These are phyloP conservation scores for Rostratula benghalensis DNA, from an alignment of 2,113 vertebrate species.

Conservation along the genomic window DNA sequence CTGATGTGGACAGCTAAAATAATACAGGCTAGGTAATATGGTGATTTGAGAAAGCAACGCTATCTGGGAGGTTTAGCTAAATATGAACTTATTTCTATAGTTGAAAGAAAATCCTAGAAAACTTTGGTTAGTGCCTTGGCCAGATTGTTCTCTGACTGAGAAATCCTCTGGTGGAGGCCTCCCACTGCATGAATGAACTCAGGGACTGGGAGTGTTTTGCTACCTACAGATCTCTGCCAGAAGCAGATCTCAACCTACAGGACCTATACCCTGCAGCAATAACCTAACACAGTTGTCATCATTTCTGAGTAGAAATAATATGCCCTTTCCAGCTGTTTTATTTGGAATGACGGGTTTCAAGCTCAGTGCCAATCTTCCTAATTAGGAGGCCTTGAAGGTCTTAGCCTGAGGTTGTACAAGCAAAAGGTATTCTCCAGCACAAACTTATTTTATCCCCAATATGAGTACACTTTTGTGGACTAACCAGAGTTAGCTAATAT, in stretches of 20 bases:
- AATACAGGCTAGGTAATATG: neutral
- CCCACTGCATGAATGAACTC: neutral
- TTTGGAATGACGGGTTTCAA: conserved; percentile 57
- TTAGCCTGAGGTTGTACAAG: conserved; percentile 66
- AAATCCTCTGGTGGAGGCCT: neutral
- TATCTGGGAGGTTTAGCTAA: neutral
- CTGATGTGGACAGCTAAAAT: neutral
- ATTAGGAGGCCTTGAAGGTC: conserved; percentile 73
- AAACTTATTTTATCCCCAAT: conserved; percentile 60
- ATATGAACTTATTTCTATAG: neutral
- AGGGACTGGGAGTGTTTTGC: neutral
- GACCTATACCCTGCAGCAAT: neutral
- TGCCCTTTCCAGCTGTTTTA: conserved; percentile 39
- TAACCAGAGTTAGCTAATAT: conserved; percentile 60
- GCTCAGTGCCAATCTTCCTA: conserved; percentile 65
- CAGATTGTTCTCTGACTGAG: neutral
- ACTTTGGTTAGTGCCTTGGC: neutral
- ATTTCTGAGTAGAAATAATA: neutral
- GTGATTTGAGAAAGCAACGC: neutral
- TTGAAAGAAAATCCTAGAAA: neutral
- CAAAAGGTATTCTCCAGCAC: conserved; percentile 60
- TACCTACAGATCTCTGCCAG: neutral
- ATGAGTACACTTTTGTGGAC: conserved; percentile 39
- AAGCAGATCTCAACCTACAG: neutral
- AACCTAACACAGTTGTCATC: neutral